Evolutionary conservation across 1,140 invertebrate species (phyloP), one percentile per base, ranked within the genome.

Genomic region (Mamestra configurata): DNA sequence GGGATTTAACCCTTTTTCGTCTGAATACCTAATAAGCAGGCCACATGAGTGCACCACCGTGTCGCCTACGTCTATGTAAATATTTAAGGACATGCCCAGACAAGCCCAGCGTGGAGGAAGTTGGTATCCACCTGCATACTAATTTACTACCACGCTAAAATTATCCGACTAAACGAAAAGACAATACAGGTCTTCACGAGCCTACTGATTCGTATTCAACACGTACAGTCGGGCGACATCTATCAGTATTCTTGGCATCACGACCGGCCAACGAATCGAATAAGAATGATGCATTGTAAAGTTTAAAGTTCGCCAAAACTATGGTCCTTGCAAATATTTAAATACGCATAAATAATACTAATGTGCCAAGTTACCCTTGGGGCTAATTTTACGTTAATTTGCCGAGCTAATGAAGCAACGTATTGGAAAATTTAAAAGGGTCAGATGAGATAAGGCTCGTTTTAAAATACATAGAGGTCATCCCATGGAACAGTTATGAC

Each of bases 211-310:
- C 57, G 49, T 79, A 81, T 73, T 77, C 61, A 70, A 51, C 70
- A 73, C 70, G 55, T 18, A 13, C 77, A 70, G 86, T 68, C 82
- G 85, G 84, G 79, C 87, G 85, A 89, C 68, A 68, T 61, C 77
- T 31, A 90, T 92, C 83, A 92, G 86, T 90, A 93, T 93, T 92
- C 92, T 81, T 57, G 73, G 79, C 84, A 86, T 79, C 82, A 77
- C 70, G 73, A 80, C 64, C 72, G 75, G n/a, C 75, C 81, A 84
- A 88, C 87, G 86, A 82, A 83, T 64, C 80, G 90, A 90, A 93
- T 92, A 88, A 87, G 84, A 93, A 93, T 90, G 85, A 91, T 79
- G 82, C 82, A 94, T 92, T 92, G 92, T 90, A 75, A 87, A 86
- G 83, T 81, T 79, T 82, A 72, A 82, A 82, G 87, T 83, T 89